Base-by-base conservation (phyloP, 2,888 invertebrate species). In the Ormyrus labotus region DNA sequence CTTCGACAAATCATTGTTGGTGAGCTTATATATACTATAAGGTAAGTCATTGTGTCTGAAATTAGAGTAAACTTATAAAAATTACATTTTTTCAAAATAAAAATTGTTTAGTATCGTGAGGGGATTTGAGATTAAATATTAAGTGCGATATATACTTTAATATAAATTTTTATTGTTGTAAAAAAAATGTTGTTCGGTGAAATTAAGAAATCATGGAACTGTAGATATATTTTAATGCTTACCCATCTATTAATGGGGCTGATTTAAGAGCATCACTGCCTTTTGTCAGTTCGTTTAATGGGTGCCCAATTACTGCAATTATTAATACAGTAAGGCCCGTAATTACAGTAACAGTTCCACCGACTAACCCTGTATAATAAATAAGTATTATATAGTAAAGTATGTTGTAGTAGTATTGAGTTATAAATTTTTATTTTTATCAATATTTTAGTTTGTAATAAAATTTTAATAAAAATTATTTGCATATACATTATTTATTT, bases 41-140 rank as follows among this genome's bases (percentile, higher is more conserved):
- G 92, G 91, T 53, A 92, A 85, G 86, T 93, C 93, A 82, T 93
- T 93, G 86, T 92, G 92, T 4, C 92, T 92, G 85, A 50, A 90
- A 88, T n/a, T 64, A n/a, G 19, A 71, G 55, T 10, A 51, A 68
- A 55, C 53, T 10, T 13, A 19, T 53, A 67, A 53, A 67, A 9
- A 67, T 13, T 13, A 45, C 10, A 45, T 34, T 19, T 9, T 13
- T 6, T 64, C 50, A 48, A 64, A 19, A 19, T 5, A 60, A 19
- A 19, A 60, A n/a, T 7, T 9, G 9, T 19, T 60, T 5, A n/a
- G 3, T n/a, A 65, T 11, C 9, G n/a, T 50, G n/a, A 48, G 50
- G 50, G 50, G n/a, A 11, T 34, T 5, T 45, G 2, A 8, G 6
- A 67, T 53, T 8, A 34, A 55, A 13, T 69, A 5, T 57, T 50